A percentile compares a stretch with the other conserved stretches of the same genome.
Conservation (phyloP, 2,797 vertebrate genomes). For the Argyrosomus regius region DNA sequence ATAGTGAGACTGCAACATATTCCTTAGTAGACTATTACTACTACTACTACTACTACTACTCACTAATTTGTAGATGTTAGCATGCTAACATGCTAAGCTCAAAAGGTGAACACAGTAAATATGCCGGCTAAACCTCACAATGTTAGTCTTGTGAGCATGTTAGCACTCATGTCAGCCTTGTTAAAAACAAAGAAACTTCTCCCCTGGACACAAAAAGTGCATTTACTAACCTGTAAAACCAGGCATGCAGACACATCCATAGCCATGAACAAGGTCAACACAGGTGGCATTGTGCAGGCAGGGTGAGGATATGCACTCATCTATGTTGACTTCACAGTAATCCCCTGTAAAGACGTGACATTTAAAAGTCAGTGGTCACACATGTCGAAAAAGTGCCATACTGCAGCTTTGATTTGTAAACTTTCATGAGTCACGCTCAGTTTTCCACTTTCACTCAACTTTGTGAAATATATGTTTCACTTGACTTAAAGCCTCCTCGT, state of each 20-base stretch:
- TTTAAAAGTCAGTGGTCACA: constrained; percentile 16
- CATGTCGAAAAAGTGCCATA: neutral
- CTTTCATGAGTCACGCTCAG: constrained; percentile 34
- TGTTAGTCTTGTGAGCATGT: neutral
- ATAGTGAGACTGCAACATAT: neutral
- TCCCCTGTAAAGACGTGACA: constrained; percentile 68
- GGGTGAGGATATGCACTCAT: constrained; percentile 85
- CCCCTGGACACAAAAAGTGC: neutral
- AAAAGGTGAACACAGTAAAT: neutral
- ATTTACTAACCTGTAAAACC: constrained; percentile 85
- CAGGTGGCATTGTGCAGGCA: constrained; percentile 85
- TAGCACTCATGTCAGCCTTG: neutral
- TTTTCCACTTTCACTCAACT: constrained; percentile 8
- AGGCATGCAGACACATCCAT: constrained; percentile 78
- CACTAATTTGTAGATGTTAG: neutral
- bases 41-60: neutral
- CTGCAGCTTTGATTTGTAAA: constrained; percentile 6
- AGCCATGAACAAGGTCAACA: constrained; percentile 80
- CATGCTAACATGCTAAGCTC: neutral
- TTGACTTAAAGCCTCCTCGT: constrained; percentile 7
- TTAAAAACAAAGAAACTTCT: neutral
- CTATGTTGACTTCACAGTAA: constrained; percentile 86
- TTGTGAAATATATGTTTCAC: neutral
- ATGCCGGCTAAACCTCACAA: neutral
- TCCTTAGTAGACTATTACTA: neutral